A percentile compares a stretch with the other conserved stretches of the same genome.
phyloP scores from a whole-genome alignment of 2,797 vertebrate genomes.

The Heterohyrax brucei region DNA sequence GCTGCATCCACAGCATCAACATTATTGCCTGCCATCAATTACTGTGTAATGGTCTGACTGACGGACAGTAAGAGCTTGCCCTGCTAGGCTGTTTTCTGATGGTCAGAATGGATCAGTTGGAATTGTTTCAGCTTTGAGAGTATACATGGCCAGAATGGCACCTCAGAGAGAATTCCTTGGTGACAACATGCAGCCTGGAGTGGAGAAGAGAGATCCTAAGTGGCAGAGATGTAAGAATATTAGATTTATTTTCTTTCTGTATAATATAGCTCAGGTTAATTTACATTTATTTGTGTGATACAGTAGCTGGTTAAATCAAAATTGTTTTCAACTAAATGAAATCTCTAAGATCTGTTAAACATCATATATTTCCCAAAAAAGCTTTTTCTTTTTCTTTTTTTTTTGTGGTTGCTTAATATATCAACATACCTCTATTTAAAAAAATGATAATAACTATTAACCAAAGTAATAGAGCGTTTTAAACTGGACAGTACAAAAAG shows the following conservation, averaged over 20 bases:
- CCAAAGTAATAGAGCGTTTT: slow-evolving; percentile 48
- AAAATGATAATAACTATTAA: slow-evolving; percentile 63
- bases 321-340: slow-evolving; percentile 2
- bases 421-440: not conserved
- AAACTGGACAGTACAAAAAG: slow-evolving; percentile 1
- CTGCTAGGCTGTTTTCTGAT: not conserved
- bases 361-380: slow-evolving; percentile 39
- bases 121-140: not conserved
- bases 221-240: not conserved
- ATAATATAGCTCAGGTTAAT: not conserved
- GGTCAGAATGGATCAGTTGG: not conserved
- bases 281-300: not conserved
- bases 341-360: slow-evolving; percentile 8
- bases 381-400: not conserved
- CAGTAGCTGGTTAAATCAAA: not conserved
- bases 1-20: not conserved
- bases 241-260: not conserved
- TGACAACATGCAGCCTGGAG: not conserved
- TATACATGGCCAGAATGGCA: not conserved
- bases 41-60: not conserved
- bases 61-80: not conserved
- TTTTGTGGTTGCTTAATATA: slow-evolving; percentile 16
- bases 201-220: not conserved
- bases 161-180: not conserved
- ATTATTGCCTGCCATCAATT: not conserved